Base-by-base conservation (phyloP, 2,888 invertebrate genomes). In the Charanyca ferruginea region DNA sequence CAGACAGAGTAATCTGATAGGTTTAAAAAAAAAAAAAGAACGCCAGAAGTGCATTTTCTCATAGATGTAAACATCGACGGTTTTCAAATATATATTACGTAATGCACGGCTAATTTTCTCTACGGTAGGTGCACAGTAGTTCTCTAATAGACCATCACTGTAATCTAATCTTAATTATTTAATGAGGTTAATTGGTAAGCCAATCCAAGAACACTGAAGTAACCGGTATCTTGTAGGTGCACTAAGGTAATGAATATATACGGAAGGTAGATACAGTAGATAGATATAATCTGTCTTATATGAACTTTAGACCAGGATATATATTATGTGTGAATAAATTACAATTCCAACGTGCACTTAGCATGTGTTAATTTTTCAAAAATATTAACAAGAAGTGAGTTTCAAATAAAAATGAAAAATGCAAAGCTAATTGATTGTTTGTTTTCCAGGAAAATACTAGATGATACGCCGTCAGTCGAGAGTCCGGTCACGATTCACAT, bases 401-500 rank as follows among this genome's bases (percentile, higher is more conserved):
- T n/a, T n/a, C n/a, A n/a, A n/a, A n/a, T n/a, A n/a, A n/a, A n/a
- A n/a, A n/a, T n/a, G 38, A 54, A 71, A 62, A 54, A 60, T 28
- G 22, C 44, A 61, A 63, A 22, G 0, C 42, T 69, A 52, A 63
- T 62, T 74, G 75, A 60, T 71, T 67, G 48, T 65, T 78, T 73
- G 13, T 90, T 78, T 85, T 93, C 67, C 91, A 97, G 97, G 86
- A 96, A 96, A 94, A 96, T 98, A 81, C 96, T 98, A 84, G 97
- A 97, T 90, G 97, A 97, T 87, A 97, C 97, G 61, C 97, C 97
- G 68, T 95, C 97, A 65, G 96, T 96, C 84, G 97, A 97, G 88
- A 97, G 97, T 86, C 96, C 97, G 72, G 97, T 97, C 85, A 98
- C 98, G 73, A 97, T 98, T 76, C 98, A 98, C 90, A 97, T 98